A percentile compares a stretch with the other conserved stretches of the same genome.
Conservation (phyloP, 1,140 invertebrate genomes). For the Microplitis mediator region DNA sequence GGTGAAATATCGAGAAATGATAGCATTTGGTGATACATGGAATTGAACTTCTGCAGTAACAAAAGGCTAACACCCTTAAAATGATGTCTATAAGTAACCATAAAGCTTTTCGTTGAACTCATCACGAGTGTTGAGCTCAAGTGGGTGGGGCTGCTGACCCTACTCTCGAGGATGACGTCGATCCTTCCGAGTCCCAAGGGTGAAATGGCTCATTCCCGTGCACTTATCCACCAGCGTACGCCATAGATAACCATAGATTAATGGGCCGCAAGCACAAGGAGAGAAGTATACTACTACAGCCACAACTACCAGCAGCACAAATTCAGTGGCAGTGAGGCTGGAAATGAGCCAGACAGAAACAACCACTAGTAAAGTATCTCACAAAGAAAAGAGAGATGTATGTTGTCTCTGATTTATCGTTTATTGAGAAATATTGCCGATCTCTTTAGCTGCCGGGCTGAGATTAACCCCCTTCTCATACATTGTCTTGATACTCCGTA, state of each 20-base stretch:
- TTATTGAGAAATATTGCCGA: constrained; percentile 42
- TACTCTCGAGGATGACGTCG: constrained; percentile 24
- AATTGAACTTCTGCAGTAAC: too few species aligned
- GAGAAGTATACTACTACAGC: neutral
- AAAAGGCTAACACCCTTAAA: too few species aligned
- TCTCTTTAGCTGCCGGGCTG: constrained; percentile 30
- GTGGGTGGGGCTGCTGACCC: constrained; percentile 17
- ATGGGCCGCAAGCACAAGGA: constrained; percentile 29
- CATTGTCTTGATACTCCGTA: neutral
- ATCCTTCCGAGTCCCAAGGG: constrained; percentile 37
- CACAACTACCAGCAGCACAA: neutral
- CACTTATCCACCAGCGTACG: constrained; percentile 36
- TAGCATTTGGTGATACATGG: too few species aligned
- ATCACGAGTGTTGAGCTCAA: neutral
- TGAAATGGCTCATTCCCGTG: constrained; percentile 41
- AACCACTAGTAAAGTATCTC: constrained; percentile 1
- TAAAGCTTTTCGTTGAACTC: too few species aligned
- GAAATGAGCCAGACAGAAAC: constrained; percentile 21
- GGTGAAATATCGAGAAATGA: too few species aligned
- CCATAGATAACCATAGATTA: constrained; percentile 44
- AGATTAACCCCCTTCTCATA: constrained; percentile 34
- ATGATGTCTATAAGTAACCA: too few species aligned
- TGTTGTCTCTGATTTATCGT: constrained; percentile 37
- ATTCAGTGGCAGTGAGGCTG: neutral
- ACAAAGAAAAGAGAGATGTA: neutral